phyloP scores from a whole-genome alignment of 2,113 vertebrate genomes.

The Falcunculus frontatus region DNA sequence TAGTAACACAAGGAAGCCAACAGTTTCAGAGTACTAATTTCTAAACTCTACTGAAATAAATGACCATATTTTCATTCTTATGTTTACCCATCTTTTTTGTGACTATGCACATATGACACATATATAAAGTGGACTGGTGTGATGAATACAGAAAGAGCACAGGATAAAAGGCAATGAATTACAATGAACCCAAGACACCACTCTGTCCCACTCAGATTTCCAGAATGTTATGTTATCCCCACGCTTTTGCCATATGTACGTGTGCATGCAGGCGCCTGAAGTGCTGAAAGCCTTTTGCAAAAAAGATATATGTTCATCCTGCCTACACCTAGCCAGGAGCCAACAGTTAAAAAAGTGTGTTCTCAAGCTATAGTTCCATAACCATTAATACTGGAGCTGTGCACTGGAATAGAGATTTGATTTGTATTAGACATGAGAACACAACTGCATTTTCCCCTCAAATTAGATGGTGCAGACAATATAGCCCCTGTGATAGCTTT shows the following conservation, averaged over 20 bases:
- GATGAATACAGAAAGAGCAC: neutral
- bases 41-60: neutral
- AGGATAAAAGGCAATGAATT: neutral
- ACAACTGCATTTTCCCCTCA: neutral
- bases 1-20: neutral
- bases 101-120: fast-evolving
- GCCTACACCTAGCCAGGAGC: neutral
- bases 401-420: neutral
- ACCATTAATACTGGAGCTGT: neutral
- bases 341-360: neutral
- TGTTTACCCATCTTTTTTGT: neutral
- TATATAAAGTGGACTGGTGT: neutral
- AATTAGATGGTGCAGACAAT: neutral
- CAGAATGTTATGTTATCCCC: neutral
- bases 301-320: neutral
- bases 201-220: neutral
- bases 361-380: neutral
- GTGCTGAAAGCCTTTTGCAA: neutral
- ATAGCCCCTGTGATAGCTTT: neutral
- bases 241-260: fast-evolving
- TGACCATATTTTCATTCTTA: neutral
- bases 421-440: neutral
- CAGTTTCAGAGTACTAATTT: neutral
- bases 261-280: fast-evolving
- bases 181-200: neutral